Percentiles rank a stretch among this genome's conserved stretches.
Evolutionary conservation across 2,888 invertebrate genomes (phyloP).

Genomic region (Selenia dentaria): DNA sequence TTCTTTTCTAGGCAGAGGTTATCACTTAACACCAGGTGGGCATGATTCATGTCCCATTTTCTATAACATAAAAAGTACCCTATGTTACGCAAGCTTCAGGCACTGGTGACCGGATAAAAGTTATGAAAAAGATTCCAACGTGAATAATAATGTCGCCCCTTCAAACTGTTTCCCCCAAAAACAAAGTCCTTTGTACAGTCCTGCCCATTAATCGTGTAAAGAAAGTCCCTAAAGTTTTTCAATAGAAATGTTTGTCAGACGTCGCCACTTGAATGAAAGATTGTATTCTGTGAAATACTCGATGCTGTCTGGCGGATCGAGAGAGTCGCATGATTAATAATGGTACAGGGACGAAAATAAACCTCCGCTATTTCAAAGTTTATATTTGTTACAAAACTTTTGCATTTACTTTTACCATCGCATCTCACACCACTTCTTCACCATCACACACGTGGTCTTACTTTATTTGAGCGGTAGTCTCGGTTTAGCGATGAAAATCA

Average conservation of each 20-base stretch:
- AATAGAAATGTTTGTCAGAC: conserved; percentile 62
- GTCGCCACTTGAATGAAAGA: conserved; percentile 30
- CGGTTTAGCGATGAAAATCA: too few relatives aligned
- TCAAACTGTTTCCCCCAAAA: neutral
- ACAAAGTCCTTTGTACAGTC: conserved; percentile 14
- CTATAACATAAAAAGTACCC: too few relatives aligned
- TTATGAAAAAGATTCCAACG: too few relatives aligned
- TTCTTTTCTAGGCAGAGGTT: too few relatives aligned
- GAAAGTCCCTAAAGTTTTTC: conserved; percentile 56
- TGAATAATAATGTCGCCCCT: too few relatives aligned
- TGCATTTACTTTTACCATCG: neutral
- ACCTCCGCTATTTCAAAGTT: neutral
- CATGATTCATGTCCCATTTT: too few relatives aligned
- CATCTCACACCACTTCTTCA: neutral
- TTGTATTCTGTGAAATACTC: conserved; percentile 23
- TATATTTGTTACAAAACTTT: neutral
- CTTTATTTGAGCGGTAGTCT: too few relatives aligned
- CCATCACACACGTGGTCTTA: too few relatives aligned
- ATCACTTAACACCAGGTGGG: too few relatives aligned
- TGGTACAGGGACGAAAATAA: conserved; percentile 10
- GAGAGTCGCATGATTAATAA: conserved; percentile 31
- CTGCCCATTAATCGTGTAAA: neutral
- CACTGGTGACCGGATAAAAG: too few relatives aligned
- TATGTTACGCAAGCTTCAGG: too few relatives aligned
- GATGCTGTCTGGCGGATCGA: conserved; percentile 16